These are phyloP conservation scores for Drosophila nigricruria DNA, from an alignment of 2,888 invertebrate species.

Conservation along the genomic window DNA sequence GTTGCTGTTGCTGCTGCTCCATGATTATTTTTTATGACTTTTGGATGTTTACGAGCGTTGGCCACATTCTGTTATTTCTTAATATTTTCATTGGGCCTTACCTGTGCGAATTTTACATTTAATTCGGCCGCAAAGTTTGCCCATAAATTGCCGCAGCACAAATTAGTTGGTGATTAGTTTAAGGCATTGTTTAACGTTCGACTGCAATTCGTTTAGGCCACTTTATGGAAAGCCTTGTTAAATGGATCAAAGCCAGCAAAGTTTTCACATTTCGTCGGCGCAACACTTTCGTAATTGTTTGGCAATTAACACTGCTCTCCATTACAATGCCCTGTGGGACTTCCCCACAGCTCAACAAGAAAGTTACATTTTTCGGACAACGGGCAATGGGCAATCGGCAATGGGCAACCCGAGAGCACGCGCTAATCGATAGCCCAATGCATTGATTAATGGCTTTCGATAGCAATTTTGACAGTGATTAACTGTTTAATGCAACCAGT, in stretches of 20 bases:
- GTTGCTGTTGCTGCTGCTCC: background rate
- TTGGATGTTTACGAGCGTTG: conserved; percentile 60
- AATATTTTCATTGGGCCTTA: conserved; percentile 39
- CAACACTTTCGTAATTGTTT: conserved; percentile 66
- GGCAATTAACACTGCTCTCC: conserved; percentile 63
- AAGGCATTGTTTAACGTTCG: conserved; percentile 38
- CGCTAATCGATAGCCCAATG: conserved; percentile 59
- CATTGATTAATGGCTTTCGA: conserved; percentile 59
- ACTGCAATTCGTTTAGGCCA: conserved; percentile 32
- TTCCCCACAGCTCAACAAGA: conserved; percentile 48
- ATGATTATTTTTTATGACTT: conserved; percentile 70
- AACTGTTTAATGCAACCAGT: conserved; percentile 28
- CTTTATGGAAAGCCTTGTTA: conserved; percentile 12
- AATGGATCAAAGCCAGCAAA: conserved; percentile 23
- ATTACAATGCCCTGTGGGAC: conserved; percentile 41
- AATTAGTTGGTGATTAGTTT: conserved; percentile 75
- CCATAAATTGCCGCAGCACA: conserved; percentile 45
- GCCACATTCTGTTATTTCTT: conserved; percentile 47
- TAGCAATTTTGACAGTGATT: conserved; percentile 34
- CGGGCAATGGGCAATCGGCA: conserved; percentile 1
- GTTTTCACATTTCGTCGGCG: conserved; percentile 27
- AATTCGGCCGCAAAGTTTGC: conserved; percentile 34
- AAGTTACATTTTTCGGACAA: conserved; percentile 19
- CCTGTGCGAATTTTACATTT: conserved; percentile 26
- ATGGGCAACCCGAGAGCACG: conserved; percentile 38